A percentile compares a stretch with the other conserved stretches of the same genome.
These are phyloP conservation scores for Leptinotarsa tumamoca DNA, from an alignment of 2,888 invertebrate genomes.

Conservation along the genomic window DNA sequence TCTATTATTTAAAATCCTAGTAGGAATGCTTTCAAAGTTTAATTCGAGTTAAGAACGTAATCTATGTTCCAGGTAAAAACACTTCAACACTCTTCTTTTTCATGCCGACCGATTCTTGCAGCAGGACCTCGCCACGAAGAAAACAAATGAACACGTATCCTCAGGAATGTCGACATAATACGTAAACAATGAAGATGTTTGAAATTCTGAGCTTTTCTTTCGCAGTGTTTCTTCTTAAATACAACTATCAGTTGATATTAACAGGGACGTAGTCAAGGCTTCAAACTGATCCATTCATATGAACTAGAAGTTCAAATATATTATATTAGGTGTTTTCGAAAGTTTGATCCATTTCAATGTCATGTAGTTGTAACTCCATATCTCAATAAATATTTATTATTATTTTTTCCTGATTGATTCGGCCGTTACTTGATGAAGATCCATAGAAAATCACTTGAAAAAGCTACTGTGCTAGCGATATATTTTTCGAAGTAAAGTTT, in stretches of 20 bases:
- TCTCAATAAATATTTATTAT: too few relatives aligned
- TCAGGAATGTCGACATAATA: constrained; percentile 34
- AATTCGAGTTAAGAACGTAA: background rate
- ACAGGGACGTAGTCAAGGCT: background rate
- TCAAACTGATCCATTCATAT: background rate
- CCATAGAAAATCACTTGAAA: too few relatives aligned
- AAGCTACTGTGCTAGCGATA: too few relatives aligned
- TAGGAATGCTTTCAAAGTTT: background rate
- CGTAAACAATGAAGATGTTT: constrained; percentile 39
- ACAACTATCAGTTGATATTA: background rate
- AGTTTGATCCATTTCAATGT: too few relatives aligned
- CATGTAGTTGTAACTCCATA: too few relatives aligned
- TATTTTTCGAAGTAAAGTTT: too few relatives aligned
- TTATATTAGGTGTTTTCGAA: too few relatives aligned
- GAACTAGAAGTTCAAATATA: too few relatives aligned
- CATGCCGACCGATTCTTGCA: background rate
- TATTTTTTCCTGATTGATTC: too few relatives aligned
- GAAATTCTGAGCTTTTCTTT: constrained; percentile 25
- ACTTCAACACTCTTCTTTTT: background rate
- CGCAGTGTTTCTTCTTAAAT: constrained; percentile 27
- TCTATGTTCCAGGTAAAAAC: background rate
- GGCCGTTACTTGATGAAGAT: too few relatives aligned
- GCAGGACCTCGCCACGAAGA: constrained; percentile 18
- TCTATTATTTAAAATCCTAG: background rate
- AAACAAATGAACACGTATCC: constrained; percentile 42